phyloP scores from a whole-genome alignment of 2,113 vertebrate genomes.

The Zosterops japonicus region DNA sequence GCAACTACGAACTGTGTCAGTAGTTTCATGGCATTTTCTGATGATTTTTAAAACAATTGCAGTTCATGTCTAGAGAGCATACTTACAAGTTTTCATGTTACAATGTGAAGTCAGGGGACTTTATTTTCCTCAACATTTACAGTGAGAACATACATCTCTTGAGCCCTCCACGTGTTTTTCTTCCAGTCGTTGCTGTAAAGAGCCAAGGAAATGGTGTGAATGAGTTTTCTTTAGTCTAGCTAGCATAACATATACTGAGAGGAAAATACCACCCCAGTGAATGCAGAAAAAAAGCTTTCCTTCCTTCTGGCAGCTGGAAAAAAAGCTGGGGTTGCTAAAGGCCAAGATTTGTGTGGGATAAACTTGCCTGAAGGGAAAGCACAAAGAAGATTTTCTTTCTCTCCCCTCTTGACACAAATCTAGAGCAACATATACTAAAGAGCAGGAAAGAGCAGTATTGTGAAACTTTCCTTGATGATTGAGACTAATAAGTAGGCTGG shows the following conservation, averaged over 20 bases:
- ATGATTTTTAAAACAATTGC: background rate
- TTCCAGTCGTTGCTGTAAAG: background rate
- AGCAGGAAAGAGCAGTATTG: background rate
- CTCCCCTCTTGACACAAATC: background rate
- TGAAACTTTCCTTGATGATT: background rate
- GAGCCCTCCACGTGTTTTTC: background rate
- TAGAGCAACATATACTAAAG: background rate
- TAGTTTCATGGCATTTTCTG: background rate
- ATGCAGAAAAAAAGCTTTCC: background rate
- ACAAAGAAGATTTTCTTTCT: background rate
- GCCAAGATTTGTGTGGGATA: background rate
- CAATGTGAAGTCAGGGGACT: background rate
- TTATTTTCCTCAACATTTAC: background rate
- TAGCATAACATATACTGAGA: background rate
- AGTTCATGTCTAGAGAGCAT: background rate
- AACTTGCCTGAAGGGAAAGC: background rate
- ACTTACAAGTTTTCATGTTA: background rate
- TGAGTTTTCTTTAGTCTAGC: background rate
- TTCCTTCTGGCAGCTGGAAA: background rate
- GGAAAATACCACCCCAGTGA: background rate
- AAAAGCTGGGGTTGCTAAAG: background rate
- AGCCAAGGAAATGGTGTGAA: background rate
- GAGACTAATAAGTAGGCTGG: background rate
- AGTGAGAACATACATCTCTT: background rate
- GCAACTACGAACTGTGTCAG: background rate